These are phyloP conservation scores for Phymastichus coffea DNA, from an alignment of 1,140 invertebrate species.

Conservation along the genomic window DNA sequence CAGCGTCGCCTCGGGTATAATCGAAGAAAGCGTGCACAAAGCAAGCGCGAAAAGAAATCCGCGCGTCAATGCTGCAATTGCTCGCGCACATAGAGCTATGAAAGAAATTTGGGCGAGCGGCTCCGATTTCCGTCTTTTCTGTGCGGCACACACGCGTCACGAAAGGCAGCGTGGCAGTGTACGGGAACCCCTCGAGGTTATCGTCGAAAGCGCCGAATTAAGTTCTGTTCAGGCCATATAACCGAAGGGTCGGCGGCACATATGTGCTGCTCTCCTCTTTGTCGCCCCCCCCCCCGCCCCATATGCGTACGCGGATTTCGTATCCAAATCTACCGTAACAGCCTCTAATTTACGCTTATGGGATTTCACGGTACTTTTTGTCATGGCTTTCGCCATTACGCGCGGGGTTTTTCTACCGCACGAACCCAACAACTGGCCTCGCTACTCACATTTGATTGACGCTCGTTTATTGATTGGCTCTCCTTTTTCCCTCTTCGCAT, in stretches of 20 bases:
- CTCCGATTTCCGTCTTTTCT: slow-evolving; percentile 26
- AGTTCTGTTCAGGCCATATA: slow-evolving; percentile 43
- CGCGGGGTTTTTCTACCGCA: no score
- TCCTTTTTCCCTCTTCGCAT: not conserved
- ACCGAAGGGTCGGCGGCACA: not conserved
- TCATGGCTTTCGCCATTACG: no score
- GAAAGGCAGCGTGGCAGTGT: not conserved
- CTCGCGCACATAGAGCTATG: slow-evolving; percentile 23
- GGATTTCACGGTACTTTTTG: slow-evolving; percentile 14
- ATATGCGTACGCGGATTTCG: slow-evolving; percentile 34
- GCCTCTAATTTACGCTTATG: slow-evolving; percentile 26
- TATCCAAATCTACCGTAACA: slow-evolving; percentile 40
- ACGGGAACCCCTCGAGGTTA: not conserved
- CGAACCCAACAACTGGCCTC: no score
- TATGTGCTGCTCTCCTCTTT: not conserved
- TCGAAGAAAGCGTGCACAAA: no score
- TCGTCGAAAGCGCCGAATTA: slow-evolving; percentile 43
- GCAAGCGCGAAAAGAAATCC: no score
- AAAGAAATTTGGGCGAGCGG: not conserved
- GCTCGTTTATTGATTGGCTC: slow-evolving; percentile 6
- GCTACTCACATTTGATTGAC: slow-evolving; percentile 7
- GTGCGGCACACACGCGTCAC: slow-evolving; percentile 9
- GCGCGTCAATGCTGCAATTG: no score
- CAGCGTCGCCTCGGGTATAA: no score
- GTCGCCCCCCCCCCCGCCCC: not conserved